Conservation (phyloP, 2,797 vertebrate genomes). For the Cryptoprocta ferox region DNA sequence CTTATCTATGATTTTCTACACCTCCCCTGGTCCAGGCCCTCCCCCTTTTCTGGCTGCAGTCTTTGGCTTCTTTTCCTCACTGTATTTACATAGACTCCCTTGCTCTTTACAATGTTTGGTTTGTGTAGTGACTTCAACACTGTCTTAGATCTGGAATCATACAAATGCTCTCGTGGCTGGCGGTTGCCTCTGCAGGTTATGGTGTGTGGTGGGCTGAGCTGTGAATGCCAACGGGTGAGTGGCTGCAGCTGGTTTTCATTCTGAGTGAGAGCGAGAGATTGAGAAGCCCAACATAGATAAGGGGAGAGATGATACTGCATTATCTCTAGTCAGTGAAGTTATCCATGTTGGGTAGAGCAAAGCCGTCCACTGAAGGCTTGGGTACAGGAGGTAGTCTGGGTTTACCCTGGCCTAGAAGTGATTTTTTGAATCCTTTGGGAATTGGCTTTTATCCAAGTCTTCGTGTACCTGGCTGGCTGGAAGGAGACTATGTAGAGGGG, state of each 20-base stretch:
- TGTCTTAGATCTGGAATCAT: conserved; percentile 90
- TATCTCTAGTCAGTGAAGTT: not conserved
- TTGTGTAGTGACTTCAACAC: conserved; percentile 90
- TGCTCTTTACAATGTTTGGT: conserved; percentile 91
- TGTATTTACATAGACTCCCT: conserved; percentile 85
- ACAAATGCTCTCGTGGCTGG: conserved; percentile 90
- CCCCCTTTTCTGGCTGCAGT: conserved; percentile 72
- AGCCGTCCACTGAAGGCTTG: not conserved
- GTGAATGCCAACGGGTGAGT: conserved; percentile 87
- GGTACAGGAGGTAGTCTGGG: not conserved
- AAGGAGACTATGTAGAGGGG: not conserved
- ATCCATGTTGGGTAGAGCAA: not conserved
- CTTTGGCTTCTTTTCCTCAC: conserved; percentile 84
- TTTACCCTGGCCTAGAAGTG: conserved; percentile 45
- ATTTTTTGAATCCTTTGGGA: conserved; percentile 48
- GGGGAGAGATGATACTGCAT: not conserved
- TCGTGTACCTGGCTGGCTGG: conserved; percentile 46
- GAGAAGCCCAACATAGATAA: conserved; percentile 11
- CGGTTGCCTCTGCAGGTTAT: conserved; percentile 87
- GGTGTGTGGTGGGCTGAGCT: conserved; percentile 86
- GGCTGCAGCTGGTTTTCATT: conserved; percentile 90
- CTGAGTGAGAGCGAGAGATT: conserved; percentile 76
- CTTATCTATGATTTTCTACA: conserved; percentile 77
- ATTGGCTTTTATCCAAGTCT: conserved; percentile 70
- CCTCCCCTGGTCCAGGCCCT: conserved; percentile 21